Conservation (phyloP, 37 sponge, comb jelly and placozoan species). For the Lycopodina hypogea region DNA sequence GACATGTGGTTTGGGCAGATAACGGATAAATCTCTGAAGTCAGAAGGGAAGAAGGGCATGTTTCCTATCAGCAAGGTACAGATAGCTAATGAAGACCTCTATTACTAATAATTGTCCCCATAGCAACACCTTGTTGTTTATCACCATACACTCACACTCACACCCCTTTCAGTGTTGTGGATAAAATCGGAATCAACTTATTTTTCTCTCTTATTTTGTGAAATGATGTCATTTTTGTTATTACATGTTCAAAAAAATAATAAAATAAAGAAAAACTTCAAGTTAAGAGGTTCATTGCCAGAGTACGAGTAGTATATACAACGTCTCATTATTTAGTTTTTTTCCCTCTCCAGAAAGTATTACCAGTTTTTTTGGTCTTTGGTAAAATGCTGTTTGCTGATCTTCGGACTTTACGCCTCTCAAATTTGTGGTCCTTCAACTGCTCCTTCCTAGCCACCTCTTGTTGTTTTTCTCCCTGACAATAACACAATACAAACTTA, state of each 20-base stretch:
- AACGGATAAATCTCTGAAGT: slow-evolving; percentile 11
- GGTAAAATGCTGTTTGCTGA: slow-evolving; percentile 73
- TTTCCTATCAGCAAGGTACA: slow-evolving; percentile 41
- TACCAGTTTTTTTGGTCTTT: slow-evolving; percentile 27
- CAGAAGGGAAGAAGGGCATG: slow-evolving; percentile 23
- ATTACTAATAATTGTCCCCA: slow-evolving; percentile 12
- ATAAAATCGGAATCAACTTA: not conserved
- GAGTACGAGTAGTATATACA: too few species aligned
- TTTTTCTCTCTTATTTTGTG: slow-evolving; percentile 1
- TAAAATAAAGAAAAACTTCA: too few species aligned
- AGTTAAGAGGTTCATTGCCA: too few species aligned
- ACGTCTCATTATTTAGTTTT: slow-evolving; percentile 32
- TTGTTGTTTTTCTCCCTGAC: not conserved
- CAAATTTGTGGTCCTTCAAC: slow-evolving; percentile 51
- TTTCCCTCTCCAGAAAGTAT: slow-evolving; percentile 55
- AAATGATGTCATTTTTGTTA: not conserved
- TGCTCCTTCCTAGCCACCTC: slow-evolving; percentile 21
- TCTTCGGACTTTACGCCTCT: slow-evolving; percentile 68
- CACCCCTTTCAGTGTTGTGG: not conserved
- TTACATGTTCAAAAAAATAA: too few species aligned
- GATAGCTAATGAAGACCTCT: slow-evolving; percentile 42
- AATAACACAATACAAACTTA: too few species aligned
- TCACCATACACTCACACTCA: not conserved
- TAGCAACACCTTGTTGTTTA: not conserved
- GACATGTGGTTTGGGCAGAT: slow-evolving; percentile 41